Evolutionary conservation across 2,797 vertebrate species (phyloP).

Genomic region (Hafferia zeledoni): DNA sequence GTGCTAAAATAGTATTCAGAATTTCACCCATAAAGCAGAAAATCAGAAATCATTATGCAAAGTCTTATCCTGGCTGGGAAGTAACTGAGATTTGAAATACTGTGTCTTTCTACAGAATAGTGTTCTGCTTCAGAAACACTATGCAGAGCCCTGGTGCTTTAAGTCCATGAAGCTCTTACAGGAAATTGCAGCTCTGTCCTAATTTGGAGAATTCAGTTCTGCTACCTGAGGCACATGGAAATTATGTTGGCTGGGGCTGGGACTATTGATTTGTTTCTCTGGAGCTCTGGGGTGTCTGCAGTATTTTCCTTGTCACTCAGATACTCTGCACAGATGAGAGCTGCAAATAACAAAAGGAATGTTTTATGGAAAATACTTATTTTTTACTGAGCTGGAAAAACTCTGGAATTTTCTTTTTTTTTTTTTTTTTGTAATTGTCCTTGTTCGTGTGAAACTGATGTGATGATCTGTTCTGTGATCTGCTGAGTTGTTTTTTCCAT

Average conservation of each 20-base stretch:
- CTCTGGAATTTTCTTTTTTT: neutral
- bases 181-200: neutral
- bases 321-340: neutral
- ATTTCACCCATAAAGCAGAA: neutral
- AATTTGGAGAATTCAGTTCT: neutral
- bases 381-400: neutral
- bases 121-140: neutral
- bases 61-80: neutral
- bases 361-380: neutral
- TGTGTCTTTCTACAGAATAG: neutral
- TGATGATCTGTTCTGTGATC: neutral
- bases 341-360: neutral
- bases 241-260: neutral
- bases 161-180: neutral
- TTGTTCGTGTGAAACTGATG: neutral
- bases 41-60: neutral
- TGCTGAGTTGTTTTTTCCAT: neutral
- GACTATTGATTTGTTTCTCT: neutral
- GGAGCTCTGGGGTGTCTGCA: neutral
- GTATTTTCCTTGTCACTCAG: neutral
- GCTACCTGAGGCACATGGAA: neutral
- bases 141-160: neutral
- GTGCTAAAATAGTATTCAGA: neutral
- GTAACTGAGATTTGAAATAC: neutral
- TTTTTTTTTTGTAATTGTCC: neutral